Base-by-base conservation (phyloP, 2,888 invertebrate species). In the Beris morrisii region DNA sequence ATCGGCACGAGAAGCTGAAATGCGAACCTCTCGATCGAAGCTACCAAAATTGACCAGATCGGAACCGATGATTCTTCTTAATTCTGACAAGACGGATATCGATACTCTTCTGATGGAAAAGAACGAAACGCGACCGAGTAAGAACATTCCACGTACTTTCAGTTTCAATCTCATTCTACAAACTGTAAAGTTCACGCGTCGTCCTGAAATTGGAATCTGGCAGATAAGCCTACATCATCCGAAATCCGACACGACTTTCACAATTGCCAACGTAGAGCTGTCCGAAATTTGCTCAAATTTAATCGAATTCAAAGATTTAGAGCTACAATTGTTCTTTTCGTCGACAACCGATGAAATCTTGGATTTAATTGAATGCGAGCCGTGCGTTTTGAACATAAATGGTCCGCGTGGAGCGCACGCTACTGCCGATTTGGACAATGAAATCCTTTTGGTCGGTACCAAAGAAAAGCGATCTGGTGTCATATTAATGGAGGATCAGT, bases 141-240 rank as follows among this genome's bases (percentile, higher is more conserved):
- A 65, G 48, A 63, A 67, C 59, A 52, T 69, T 31, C 70, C 68
- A 13, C 55, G 65, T 22, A 68, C 70, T n/a, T 71, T 71, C 56
- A 69, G 70, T 55, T 71, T 67, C 48, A 70, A 66, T 58, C 58
- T 72, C 11, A 69, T 66, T 9, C 50, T 72, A 9, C 61, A 69
- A 48, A 69, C 67, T 15, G 54, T 72, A 9, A 69, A 65, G 59
- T 71, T 73, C 44, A 64, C 57, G 22, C 48, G 67, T 4, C 64
- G 67, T 28, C 70, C 71, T 22, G 69, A 70, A 48, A 64, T 65
- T 31, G 73, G 72, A 13, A 70, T 73, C 6, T 73, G 71, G 71
- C 73, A 73, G 58, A 66, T 72, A 4, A 71, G 69, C 32, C 67
- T 73, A 32, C 69, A 68, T 54, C 73, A 73, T 64, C 61, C 66